Evolutionary conservation across 2,113 vertebrate genomes (phyloP).

Genomic region (Podarcis muralis): DNA sequence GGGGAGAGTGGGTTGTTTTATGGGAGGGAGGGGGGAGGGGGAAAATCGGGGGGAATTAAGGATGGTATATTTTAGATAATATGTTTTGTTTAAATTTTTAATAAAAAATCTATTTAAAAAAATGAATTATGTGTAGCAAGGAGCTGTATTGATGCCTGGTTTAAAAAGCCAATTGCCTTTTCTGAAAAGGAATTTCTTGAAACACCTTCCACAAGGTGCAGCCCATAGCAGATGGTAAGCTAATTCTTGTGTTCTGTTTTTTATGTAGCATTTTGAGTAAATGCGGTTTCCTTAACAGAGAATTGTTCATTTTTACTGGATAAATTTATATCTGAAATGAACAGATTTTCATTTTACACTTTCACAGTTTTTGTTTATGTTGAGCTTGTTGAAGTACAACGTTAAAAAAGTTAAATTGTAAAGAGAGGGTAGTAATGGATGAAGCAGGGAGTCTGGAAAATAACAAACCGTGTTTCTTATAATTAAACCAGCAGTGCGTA

Average conservation of each 20-base stretch:
- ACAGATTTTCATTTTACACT: neutral
- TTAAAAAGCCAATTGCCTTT: neutral
- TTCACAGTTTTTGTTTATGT: constrained; percentile 8
- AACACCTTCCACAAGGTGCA: neutral
- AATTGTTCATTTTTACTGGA: neutral
- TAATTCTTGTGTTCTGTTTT: neutral
- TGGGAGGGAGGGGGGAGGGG: too few species aligned
- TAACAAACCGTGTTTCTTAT: constrained; percentile 41
- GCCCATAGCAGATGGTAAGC: neutral
- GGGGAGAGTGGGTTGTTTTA: too few species aligned
- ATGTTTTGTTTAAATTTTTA: too few species aligned
- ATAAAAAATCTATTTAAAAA: too few species aligned
- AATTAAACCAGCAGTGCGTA: constrained; percentile 59
- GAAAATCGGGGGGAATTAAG: too few species aligned
- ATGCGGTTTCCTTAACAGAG: neutral
- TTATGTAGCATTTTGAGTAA: neutral
- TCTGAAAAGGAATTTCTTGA: neutral
- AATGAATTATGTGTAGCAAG: neutral
- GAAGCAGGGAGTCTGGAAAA: constrained; percentile 62
- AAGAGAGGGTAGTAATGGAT: constrained; percentile 36
- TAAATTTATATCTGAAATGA: neutral
- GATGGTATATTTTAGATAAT: too few species aligned
- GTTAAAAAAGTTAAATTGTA: constrained; percentile 26
- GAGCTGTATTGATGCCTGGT: neutral
- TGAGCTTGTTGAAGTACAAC: neutral